Evolutionary conservation across 1,140 invertebrate species (phyloP), one percentile per base, ranked within the genome.

Genomic region (Catajapyx aquilonaris): DNA sequence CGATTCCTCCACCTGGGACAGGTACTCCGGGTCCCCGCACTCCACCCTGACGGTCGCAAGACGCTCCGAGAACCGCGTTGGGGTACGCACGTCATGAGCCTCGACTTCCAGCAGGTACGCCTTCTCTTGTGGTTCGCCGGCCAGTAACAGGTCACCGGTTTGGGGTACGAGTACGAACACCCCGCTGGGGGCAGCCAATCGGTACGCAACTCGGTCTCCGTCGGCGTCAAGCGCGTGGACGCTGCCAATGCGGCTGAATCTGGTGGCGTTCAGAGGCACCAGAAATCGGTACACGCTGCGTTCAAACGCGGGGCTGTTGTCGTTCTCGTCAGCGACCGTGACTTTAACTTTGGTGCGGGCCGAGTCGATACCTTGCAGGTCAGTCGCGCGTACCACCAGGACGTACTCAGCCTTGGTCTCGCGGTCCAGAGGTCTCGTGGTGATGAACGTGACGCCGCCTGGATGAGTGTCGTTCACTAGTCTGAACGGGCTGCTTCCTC

Each of bases 81-180:
- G 81, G 5, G 63, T 64, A 2, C 79, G 60, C 2, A 81, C 56
- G 52, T 90, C 84, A 48, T 87, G 83, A 10, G 83, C 81, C 44
- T 80, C 66, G 1, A 88, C 71, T 42, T 64, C 60, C 30, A 74
- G 56, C 33, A 72, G 69, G 7, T 56, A 49, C 0, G 43, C 46
- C 5, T 60, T 55, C 16, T 44, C 41, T 0, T 74, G 72, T 0
- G 49, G 49, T 41, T 81, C 76, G 4, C 73, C 77, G 7, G 73
- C 73, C 4, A 90, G 52, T 45, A 90, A 67, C 1, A 93, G 54
- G 51, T 88, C 80, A 1, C 86, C 86, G 1, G 85, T 90, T 60
- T 90, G 85, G 0, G 86, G 86, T 1, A 90, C 80, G 39, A 91
- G 75, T 5, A 88, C 77, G 7, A 83, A 68, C 20, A 77, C 54